phyloP scores from a whole-genome alignment of 1,140 invertebrate genomes.

The Aphaenogaster rudis region DNA sequence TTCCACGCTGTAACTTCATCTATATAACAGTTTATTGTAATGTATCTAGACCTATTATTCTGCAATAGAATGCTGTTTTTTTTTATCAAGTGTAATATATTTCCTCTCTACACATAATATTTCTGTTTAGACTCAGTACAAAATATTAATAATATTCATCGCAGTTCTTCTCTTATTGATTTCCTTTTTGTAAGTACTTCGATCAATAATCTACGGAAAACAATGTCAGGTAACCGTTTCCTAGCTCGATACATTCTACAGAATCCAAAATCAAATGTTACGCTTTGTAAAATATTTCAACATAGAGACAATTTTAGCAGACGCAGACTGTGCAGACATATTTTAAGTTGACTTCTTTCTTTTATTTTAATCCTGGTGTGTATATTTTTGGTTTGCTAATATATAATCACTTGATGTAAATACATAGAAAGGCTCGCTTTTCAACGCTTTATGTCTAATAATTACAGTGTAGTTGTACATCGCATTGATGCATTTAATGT shows the following conservation, averaged over 20 bases:
- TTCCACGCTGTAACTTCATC: constrained; percentile 40
- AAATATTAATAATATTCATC: constrained; percentile 55
- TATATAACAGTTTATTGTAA: constrained; percentile 52
- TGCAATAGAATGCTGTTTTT: constrained; percentile 36
- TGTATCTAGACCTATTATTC: constrained; percentile 24
- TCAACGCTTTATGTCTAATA: constrained; percentile 6
- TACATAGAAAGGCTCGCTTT: constrained; percentile 22
- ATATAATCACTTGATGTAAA: constrained; percentile 2
- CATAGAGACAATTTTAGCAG: constrained; percentile 13
- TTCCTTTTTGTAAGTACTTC: constrained; percentile 51
- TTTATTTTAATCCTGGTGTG: background rate
- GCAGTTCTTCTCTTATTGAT: constrained; percentile 23
- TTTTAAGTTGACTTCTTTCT: background rate
- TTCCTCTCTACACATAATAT: constrained; percentile 33
- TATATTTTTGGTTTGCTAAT: background rate
- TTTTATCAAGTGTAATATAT: constrained; percentile 25
- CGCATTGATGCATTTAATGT: constrained; percentile 26
- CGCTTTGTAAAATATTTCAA: constrained; percentile 16
- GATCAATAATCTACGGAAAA: constrained; percentile 33
- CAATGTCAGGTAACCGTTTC: constrained; percentile 47
- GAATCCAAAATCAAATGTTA: constrained; percentile 11
- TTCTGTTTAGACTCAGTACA: constrained; percentile 37
- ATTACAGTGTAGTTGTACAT: constrained; percentile 17
- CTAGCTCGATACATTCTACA: constrained; percentile 44
- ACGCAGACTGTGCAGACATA: background rate